phyloP scores from a whole-genome alignment of 2,797 vertebrate genomes.

The Monodelphis domestica region DNA sequence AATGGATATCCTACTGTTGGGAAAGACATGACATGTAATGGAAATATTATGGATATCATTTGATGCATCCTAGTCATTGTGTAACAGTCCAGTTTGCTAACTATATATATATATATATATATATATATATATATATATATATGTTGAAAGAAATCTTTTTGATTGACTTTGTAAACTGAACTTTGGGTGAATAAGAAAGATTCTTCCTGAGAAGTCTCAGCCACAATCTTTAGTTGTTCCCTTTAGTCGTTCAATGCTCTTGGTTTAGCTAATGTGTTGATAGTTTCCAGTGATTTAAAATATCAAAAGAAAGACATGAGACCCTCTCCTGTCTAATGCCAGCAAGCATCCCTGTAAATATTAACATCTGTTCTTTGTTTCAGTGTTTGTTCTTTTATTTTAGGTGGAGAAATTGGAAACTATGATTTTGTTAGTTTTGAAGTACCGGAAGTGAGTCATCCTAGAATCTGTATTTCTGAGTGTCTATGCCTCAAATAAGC shows the following conservation, averaged over 20 bases:
- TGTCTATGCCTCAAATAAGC: not conserved
- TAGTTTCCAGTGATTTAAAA: too few species aligned
- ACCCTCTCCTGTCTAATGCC: not conserved
- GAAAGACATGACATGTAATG: not conserved
- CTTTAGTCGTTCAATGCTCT: not conserved
- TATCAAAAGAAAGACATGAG: not conserved
- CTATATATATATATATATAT: too few species aligned
- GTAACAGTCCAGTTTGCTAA: not conserved
- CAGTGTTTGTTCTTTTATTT: not conserved
- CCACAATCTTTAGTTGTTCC: not conserved
- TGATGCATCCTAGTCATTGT: not conserved
- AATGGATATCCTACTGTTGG: not conserved
- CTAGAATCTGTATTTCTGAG: not conserved
- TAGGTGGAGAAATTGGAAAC: not conserved
- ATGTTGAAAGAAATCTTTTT: not conserved
- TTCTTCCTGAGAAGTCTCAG: not conserved
- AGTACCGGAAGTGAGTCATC: not conserved
- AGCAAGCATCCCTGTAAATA: not conserved
- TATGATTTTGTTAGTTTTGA: not conserved
- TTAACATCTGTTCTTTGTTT: not conserved
- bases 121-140: too few species aligned
- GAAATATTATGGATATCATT: not conserved
- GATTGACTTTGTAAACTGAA: not conserved
- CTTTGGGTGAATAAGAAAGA: not conserved
- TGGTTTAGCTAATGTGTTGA: not conserved